phyloP scores from a whole-genome alignment of 1,140 invertebrate species.

The Heliconius hermathena region DNA sequence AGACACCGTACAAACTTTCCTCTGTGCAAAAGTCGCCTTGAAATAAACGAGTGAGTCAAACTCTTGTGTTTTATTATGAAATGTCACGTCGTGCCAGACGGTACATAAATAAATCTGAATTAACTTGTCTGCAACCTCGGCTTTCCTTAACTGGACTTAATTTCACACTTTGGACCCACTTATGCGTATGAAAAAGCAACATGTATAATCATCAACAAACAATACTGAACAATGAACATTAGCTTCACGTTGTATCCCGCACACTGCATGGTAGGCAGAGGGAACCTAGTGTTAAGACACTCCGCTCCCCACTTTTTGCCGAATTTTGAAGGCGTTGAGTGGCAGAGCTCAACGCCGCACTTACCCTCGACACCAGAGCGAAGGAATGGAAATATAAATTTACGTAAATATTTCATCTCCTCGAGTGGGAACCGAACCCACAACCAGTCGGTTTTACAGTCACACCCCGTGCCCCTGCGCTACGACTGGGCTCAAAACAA shows the following conservation, averaged over 20 bases:
- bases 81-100: conserved; percentile 75
- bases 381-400: too few species aligned
- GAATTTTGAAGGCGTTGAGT: too few species aligned
- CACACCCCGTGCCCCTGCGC: too few species aligned
- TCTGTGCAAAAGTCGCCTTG: conserved; percentile 51
- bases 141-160: conserved; percentile 37
- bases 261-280: too few species aligned
- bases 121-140: conserved; percentile 76
- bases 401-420: too few species aligned
- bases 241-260: not conserved
- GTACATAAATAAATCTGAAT: conserved; percentile 78
- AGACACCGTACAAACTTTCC: conserved; percentile 72
- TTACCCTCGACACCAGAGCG: too few species aligned
- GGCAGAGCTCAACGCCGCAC: too few species aligned
- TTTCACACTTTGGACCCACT: not conserved
- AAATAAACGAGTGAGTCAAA: conserved; percentile 56
- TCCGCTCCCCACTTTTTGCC: too few species aligned
- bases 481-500: too few species aligned
- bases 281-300: too few species aligned
- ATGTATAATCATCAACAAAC: not conserved
- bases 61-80: conserved; percentile 73
- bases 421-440: too few species aligned
- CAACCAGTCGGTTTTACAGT: too few species aligned
- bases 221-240: not conserved
- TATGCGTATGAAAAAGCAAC: not conserved